Conservation (phyloP, 2,113 vertebrate species). For the Emberiza fucata region DNA sequence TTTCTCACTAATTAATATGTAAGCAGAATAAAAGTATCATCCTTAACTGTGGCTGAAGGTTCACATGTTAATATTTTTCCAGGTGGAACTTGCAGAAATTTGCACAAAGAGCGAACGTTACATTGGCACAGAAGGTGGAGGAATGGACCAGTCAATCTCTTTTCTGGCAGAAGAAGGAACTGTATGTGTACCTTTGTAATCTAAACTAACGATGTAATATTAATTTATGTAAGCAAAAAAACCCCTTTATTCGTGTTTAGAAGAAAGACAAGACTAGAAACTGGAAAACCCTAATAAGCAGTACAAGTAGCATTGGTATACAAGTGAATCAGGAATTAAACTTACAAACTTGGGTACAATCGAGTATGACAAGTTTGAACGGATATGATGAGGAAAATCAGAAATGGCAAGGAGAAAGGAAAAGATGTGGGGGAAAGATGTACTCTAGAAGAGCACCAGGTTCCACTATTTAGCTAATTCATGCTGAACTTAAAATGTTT, state of each 20-base stretch:
- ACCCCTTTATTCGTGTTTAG: neutral
- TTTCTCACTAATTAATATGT: neutral
- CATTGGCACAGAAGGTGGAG: constrained; percentile 96
- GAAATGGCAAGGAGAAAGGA: neutral
- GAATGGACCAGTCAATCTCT: constrained; percentile 98
- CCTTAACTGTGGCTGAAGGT: neutral
- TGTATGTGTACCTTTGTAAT: constrained; percentile 72
- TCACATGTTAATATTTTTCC: neutral
- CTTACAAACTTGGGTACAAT: neutral
- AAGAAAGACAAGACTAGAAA: neutral
- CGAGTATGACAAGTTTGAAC: neutral
- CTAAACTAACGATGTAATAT: neutral
- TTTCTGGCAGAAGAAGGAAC: constrained; percentile 93
- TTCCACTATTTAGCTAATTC: neutral
- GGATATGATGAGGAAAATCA: neutral
- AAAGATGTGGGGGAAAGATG: neutral
- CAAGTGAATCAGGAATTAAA: neutral
- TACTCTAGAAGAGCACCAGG: neutral
- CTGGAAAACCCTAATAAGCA: neutral
- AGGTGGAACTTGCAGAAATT: constrained; percentile 91
- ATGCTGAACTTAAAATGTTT: neutral
- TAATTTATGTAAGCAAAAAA: neutral
- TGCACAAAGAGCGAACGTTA: constrained; percentile 90
- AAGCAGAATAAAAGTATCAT: neutral
- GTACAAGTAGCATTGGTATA: neutral